Evolutionary conservation across 2,888 invertebrate genomes (phyloP).

Genomic region (Euzophera pinguis): DNA sequence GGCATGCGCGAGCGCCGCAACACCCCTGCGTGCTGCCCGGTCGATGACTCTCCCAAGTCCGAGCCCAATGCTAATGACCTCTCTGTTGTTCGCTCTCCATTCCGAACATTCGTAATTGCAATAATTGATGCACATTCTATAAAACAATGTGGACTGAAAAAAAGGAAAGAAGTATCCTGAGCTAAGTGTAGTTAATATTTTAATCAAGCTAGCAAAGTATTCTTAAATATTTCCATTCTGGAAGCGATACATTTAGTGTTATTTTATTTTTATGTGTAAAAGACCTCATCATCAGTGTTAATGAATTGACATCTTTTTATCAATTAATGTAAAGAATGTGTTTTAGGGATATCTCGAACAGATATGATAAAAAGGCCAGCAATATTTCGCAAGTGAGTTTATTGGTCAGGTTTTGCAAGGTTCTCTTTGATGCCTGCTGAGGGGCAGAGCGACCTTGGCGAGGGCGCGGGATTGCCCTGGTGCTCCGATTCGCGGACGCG

Average conservation of each 20-base stretch:
- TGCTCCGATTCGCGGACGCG: slow-evolving; percentile 68
- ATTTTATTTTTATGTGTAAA: no score
- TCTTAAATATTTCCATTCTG: no score
- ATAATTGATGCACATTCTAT: slow-evolving; percentile 39
- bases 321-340: no score
- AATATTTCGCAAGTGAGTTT: no score
- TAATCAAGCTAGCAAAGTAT: no score
- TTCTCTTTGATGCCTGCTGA: neutral
- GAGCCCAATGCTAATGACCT: slow-evolving; percentile 62
- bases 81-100: slow-evolving; percentile 42
- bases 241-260: no score
- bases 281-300: no score
- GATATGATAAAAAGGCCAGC: no score
- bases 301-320: no score
- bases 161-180: neutral
- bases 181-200: neutral
- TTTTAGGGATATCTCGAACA: no score
- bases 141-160: slow-evolving; percentile 17
- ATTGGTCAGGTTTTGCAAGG: neutral
- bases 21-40: slow-evolving; percentile 58
- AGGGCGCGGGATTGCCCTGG: slow-evolving; percentile 47
- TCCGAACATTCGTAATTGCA: slow-evolving; percentile 43
- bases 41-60: slow-evolving; percentile 64
- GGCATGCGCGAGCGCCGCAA: slow-evolving; percentile 32
- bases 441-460: slow-evolving; percentile 50